Evolutionary conservation across 2,113 vertebrate genomes (phyloP).

Genomic region (Xiphorhynchus elegans): DNA sequence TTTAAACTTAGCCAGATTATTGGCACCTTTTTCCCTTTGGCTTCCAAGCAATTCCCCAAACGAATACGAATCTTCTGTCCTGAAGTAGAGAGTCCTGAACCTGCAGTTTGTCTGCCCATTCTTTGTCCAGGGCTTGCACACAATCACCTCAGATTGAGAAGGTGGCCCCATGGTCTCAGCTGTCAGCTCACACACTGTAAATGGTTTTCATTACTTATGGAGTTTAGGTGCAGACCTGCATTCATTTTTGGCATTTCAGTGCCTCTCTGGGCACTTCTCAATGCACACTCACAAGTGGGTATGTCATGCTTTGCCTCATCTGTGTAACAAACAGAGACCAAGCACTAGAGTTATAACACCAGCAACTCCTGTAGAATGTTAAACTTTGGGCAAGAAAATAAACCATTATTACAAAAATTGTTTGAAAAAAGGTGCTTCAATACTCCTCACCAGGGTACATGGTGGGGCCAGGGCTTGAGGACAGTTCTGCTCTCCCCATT

Average conservation of each 20-base stretch:
- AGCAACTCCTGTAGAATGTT: neutral
- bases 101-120: neutral
- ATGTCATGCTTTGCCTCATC: neutral
- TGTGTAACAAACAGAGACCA: neutral
- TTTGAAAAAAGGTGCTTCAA: neutral
- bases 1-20: neutral
- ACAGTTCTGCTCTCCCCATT: neutral
- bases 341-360: neutral
- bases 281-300: neutral
- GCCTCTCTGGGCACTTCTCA: neutral
- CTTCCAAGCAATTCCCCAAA: neutral
- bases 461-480: neutral
- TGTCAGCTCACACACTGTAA: neutral
- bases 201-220: neutral
- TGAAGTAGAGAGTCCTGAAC: neutral
- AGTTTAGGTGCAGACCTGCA: neutral
- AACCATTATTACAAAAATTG: neutral
- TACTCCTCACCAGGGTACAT: neutral
- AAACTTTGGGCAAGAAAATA: neutral
- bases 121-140: neutral
- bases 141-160: neutral
- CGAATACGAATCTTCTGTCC: neutral
- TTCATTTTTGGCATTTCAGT: neutral
- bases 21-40: neutral
- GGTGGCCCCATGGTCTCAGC: neutral